A percentile compares a stretch with the other conserved stretches of the same genome.
Conservation (phyloP, 2,888 invertebrate species). For the Scaptomyza cyrtandrae region DNA sequence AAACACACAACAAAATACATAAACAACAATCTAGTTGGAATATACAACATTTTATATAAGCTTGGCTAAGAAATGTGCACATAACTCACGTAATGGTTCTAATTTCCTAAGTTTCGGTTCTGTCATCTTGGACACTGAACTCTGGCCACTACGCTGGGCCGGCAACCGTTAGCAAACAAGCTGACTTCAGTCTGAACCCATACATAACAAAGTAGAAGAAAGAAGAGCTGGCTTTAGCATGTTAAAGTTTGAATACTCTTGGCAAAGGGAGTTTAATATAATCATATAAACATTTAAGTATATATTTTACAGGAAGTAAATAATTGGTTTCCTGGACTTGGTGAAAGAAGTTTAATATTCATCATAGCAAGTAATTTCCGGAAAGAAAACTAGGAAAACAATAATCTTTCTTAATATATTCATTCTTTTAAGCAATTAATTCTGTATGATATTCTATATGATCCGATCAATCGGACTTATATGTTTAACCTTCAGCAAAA, state of each 20-base stretch:
- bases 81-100: constrained; percentile 32
- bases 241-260: not conserved
- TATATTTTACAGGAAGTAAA: too few relatives aligned
- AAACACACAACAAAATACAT: not conserved
- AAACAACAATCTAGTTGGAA: not conserved
- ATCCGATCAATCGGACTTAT: not conserved
- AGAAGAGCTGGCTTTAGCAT: not conserved
- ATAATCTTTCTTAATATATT: not conserved
- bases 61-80: constrained; percentile 7
- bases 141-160: constrained; percentile 27
- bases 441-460: too few relatives aligned
- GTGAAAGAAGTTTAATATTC: too few relatives aligned
- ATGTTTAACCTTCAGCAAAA: not conserved
- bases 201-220: not conserved
- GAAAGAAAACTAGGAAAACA: not conserved
- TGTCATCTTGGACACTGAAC: constrained; percentile 42
- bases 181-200: constrained; percentile 12
- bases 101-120: constrained; percentile 29
- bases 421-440: not conserved
- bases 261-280: not conserved
- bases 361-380: too few relatives aligned
- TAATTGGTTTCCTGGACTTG: too few relatives aligned
- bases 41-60: constrained; percentile 52
- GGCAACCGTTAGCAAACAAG: constrained; percentile 38
- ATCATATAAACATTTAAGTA: too few relatives aligned